These are phyloP conservation scores for Caenorhabditis sp. DNA, from an alignment of 2,888 invertebrate genomes.

Conservation along the genomic window DNA sequence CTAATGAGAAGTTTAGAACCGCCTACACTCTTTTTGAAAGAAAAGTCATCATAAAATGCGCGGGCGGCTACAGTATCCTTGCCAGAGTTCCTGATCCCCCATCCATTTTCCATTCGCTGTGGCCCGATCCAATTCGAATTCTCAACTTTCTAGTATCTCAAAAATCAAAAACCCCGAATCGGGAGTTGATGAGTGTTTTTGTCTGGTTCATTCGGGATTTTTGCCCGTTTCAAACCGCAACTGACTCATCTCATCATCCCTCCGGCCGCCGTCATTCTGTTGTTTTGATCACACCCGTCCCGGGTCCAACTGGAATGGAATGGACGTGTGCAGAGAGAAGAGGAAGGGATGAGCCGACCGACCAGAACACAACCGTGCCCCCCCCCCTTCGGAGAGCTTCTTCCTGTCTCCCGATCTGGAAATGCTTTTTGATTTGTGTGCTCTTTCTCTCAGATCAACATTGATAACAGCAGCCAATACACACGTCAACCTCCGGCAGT, in stretches of 20 bases:
- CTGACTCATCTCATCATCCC: not conserved
- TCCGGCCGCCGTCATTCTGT: not conserved
- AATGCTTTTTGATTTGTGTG: slow-evolving; percentile 2
- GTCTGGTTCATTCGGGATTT: not conserved
- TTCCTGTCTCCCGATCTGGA: not conserved
- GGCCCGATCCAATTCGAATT: not conserved
- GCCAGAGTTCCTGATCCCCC: not conserved
- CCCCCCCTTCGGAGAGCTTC: no score
- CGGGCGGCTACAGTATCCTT: not conserved
- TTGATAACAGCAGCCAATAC: not conserved
- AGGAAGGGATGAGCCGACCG: not conserved
- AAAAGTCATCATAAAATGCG: no score
- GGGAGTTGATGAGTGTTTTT: not conserved
- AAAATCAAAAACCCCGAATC: no score
- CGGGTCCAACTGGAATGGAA: no score
- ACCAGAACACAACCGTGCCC: no score
- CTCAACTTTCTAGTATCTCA: slow-evolving; percentile 1
- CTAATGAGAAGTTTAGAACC: not conserved
- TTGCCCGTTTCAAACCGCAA: not conserved
- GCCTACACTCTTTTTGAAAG: not conserved
- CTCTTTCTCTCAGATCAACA: slow-evolving; percentile 10
- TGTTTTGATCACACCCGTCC: not conserved
- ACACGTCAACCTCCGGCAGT: not conserved
- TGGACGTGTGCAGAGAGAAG: not conserved
- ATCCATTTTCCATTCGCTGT: no score